These are phyloP conservation scores for Entomyzon cyanotis DNA, from an alignment of 2,113 vertebrate genomes.

Conservation along the genomic window DNA sequence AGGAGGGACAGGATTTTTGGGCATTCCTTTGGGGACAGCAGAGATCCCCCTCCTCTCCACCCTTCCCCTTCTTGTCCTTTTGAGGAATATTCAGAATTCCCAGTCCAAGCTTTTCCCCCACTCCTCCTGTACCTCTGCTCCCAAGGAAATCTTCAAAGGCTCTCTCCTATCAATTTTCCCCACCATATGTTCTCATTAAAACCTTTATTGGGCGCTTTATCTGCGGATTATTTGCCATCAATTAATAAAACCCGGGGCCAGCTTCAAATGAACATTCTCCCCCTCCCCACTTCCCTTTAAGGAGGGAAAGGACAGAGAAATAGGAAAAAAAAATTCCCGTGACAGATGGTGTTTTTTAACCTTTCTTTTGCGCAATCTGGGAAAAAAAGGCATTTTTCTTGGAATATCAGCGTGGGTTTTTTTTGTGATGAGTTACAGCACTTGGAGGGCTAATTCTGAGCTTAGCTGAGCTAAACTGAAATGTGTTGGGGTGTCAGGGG, in stretches of 20 bases:
- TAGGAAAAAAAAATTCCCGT: background rate
- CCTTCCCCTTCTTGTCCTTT: background rate
- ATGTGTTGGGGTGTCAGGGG: fast-evolving
- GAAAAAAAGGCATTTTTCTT: background rate
- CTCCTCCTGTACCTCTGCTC: background rate
- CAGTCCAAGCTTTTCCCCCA: background rate
- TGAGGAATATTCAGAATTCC: background rate
- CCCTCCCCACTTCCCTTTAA: background rate
- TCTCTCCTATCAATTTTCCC: conserved; percentile 29
- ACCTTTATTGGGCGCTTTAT: conserved; percentile 62
- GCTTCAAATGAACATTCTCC: conserved; percentile 4
- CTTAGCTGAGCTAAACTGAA: background rate
- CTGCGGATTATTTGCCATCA: conserved; percentile 52
- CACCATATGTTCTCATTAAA: conserved; percentile 68
- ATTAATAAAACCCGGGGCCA: conserved; percentile 54
- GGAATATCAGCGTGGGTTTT: background rate
- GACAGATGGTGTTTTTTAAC: conserved; percentile 56
- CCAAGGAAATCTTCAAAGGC: conserved; percentile 41
- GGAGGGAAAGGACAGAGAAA: background rate
- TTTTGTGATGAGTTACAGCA: background rate
- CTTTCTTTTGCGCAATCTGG: conserved; percentile 17
- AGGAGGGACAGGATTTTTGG: background rate
- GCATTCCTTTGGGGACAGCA: background rate
- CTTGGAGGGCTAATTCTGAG: background rate
- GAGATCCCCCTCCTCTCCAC: fast-evolving